Evolutionary conservation across 2,888 invertebrate species (phyloP).

Genomic region (Octodonta nipae): DNA sequence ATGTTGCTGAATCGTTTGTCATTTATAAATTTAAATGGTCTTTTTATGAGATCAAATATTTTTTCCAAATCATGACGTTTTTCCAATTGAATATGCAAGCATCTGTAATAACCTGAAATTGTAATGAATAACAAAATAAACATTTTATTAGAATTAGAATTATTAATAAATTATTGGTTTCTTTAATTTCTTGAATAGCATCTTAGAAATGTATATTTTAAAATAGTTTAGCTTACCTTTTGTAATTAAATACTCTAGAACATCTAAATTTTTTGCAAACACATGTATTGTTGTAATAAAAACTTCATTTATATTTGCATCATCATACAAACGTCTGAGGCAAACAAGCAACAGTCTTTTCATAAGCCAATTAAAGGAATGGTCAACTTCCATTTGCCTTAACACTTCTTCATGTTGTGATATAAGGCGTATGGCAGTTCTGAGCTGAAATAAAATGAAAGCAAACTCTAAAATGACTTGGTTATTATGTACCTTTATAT

Average conservation of each 20-base stretch:
- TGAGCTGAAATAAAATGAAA: no score
- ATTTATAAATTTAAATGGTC: conserved; percentile 53
- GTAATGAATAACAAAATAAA: neutral
- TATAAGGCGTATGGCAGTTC: neutral
- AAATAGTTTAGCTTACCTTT: no score
- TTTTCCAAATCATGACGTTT: conserved; percentile 38
- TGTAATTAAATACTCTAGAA: conserved; percentile 43
- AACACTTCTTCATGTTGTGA: conserved; percentile 20
- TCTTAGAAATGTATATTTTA: no score
- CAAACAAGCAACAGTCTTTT: conserved; percentile 29
- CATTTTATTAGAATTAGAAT: conserved; percentile 3
- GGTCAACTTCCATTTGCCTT: conserved; percentile 22
- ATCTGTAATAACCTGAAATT: conserved; percentile 56
- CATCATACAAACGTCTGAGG: conserved; percentile 22
- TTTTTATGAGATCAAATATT: conserved; percentile 59
- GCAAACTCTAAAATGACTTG: no score
- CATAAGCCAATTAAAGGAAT: conserved; percentile 36
- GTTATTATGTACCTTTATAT: no score
- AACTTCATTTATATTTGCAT: conserved; percentile 44
- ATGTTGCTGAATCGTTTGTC: conserved; percentile 37
- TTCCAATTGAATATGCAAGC: conserved; percentile 57
- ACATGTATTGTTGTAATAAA: conserved; percentile 68
- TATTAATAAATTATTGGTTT: conserved; percentile 4
- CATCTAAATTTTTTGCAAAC: conserved; percentile 44
- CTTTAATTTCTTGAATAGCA: neutral